phyloP scores from a whole-genome alignment of 2,888 invertebrate genomes.

The Zhuqinia jingwanae region DNA sequence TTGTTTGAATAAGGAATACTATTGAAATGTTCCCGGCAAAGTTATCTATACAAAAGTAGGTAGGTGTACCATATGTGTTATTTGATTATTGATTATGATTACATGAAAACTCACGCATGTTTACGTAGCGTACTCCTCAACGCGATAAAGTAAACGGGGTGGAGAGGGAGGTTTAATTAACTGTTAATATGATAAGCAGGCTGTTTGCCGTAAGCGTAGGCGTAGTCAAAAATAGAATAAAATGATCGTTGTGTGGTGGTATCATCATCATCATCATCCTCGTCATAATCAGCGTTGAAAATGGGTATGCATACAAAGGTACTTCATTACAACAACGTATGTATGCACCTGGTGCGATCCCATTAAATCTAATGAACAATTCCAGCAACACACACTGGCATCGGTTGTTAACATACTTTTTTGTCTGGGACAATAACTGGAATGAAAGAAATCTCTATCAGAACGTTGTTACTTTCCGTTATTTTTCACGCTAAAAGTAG shows the following conservation, averaged over 20 bases:
- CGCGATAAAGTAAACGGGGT: not conserved
- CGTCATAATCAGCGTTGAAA: not conserved
- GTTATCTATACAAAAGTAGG: not conserved
- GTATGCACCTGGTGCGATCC: slow-evolving; percentile 33
- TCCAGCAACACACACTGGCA: not conserved
- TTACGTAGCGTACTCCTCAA: not conserved
- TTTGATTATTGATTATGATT: not conserved
- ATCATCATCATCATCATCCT: not conserved
- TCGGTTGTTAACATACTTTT: too few relatives aligned
- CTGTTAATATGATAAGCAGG: slow-evolving; percentile 54
- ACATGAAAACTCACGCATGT: too few relatives aligned
- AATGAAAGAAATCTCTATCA: too few relatives aligned
- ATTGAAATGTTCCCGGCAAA: not conserved
- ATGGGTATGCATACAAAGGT: not conserved
- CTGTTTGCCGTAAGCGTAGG: not conserved
- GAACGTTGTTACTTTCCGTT: too few relatives aligned
- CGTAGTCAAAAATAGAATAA: not conserved
- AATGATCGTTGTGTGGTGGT: too few relatives aligned
- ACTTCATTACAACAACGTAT: not conserved
- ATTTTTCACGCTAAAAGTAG: too few relatives aligned
- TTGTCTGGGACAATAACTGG: too few relatives aligned
- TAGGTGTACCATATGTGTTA: not conserved
- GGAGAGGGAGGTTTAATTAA: slow-evolving; percentile 45
- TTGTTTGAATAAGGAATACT: not conserved
- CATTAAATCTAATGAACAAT: slow-evolving; percentile 28